phyloP scores from a whole-genome alignment of 1,140 invertebrate species.

The Polypedilum vanderplanki region DNA sequence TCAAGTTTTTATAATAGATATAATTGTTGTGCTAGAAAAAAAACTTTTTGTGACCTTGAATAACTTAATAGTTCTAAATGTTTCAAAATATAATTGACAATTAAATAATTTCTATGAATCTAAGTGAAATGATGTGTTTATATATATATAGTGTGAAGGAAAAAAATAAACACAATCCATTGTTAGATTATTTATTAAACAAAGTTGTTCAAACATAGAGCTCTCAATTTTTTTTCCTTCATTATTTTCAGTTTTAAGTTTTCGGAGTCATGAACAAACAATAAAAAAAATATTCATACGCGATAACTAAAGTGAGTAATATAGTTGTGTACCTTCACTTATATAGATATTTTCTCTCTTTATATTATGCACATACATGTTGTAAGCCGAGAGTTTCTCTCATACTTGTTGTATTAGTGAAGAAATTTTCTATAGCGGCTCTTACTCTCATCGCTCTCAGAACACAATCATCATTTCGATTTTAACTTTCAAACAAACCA shows the following conservation, averaged over 20 bases:
- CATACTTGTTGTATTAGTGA: background rate
- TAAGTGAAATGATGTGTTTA: too few relatives aligned
- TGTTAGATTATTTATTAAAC: slow-evolving; percentile 3
- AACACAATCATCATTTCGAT: background rate
- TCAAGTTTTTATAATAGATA: too few relatives aligned
- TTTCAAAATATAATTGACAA: too few relatives aligned
- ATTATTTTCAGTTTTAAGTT: background rate
- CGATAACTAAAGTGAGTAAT: slow-evolving; percentile 15
- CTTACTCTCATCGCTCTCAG: background rate
- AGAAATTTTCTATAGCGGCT: background rate
- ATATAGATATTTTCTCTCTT: background rate
- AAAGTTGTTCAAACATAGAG: slow-evolving; percentile 13
- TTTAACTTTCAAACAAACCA: slow-evolving; percentile 6
- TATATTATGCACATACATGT: background rate
- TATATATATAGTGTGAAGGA: too few relatives aligned
- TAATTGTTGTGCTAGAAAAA: too few relatives aligned
- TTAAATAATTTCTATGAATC: too few relatives aligned
- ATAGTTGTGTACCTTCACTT: background rate
- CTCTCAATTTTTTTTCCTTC: background rate
- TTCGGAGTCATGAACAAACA: slow-evolving; percentile 17
- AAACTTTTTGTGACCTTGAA: too few relatives aligned
- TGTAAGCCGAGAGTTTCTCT: background rate
- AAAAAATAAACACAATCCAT: background rate
- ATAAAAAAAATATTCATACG: slow-evolving; percentile 1
- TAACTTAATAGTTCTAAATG: too few relatives aligned